A percentile compares a stretch with the other conserved stretches of the same genome.
Conservation (phyloP, 1,140 invertebrate species). For the Eumeta japonica region DNA sequence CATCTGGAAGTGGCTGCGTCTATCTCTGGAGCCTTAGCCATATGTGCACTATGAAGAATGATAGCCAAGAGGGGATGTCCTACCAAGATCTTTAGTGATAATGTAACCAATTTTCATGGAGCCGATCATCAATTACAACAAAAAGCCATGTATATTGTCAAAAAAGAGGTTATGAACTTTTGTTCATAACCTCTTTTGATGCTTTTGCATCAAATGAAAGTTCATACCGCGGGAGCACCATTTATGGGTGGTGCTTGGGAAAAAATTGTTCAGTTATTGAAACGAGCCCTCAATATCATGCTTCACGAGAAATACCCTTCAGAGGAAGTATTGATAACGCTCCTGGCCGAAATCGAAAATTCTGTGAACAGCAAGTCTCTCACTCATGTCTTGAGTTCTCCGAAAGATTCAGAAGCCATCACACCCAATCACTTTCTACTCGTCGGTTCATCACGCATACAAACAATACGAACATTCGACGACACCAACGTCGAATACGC, state of each 20-base stretch:
- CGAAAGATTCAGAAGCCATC: slow-evolving; percentile 16
- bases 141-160: too few relatives aligned
- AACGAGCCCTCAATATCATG: slow-evolving; percentile 17
- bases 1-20: too few relatives aligned
- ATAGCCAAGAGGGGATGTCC: too few relatives aligned
- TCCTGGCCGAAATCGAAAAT: slow-evolving; percentile 22
- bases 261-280: slow-evolving; percentile 27
- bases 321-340: slow-evolving; percentile 18
- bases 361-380: slow-evolving; percentile 26
- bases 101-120: too few relatives aligned
- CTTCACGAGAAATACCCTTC: slow-evolving; percentile 12
- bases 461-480: slow-evolving; percentile 7
- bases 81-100: too few relatives aligned
- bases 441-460: slow-evolving; percentile 12
- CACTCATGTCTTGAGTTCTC: slow-evolving; percentile 20
- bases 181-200: too few relatives aligned
- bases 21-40: too few relatives aligned
- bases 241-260: slow-evolving; percentile 48
- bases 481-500: slow-evolving; percentile 7
- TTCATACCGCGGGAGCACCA: too few relatives aligned
- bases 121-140: too few relatives aligned
- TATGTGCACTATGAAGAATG: too few relatives aligned
- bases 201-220: too few relatives aligned
- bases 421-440: slow-evolving; percentile 35
- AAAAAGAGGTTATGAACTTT: too few relatives aligned